These are phyloP conservation scores for Thaleichthys pacificus DNA, from an alignment of 2,797 vertebrate species.

Conservation along the genomic window DNA sequence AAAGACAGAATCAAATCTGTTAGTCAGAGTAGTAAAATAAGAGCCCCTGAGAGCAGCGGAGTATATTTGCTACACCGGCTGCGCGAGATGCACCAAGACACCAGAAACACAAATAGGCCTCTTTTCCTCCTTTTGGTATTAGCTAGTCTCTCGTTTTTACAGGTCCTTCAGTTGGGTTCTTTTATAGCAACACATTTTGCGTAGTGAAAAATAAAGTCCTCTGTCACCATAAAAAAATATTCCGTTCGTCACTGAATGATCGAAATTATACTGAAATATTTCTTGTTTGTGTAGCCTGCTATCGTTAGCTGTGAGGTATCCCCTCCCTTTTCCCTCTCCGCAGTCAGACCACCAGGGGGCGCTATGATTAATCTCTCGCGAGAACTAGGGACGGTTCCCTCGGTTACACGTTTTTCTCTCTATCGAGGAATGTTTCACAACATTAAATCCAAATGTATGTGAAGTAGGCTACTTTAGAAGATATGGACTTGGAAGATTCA, in stretches of 20 bases:
- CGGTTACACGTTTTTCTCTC: conserved; percentile 44
- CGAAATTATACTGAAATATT: conserved; percentile 53
- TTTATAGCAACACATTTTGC: conserved; percentile 12
- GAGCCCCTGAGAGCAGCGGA: conserved; percentile 47
- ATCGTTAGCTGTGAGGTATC: conserved; percentile 68
- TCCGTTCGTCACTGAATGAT: conserved; percentile 5
- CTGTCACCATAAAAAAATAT: neutral
- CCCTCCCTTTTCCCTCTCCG: conserved; percentile 67
- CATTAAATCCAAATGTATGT: too few relatives aligned
- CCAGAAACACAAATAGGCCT: conserved; percentile 76
- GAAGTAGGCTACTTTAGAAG: too few relatives aligned
- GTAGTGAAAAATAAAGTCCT: conserved; percentile 1
- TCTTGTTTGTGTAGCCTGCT: conserved; percentile 68
- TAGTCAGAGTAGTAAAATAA: conserved; percentile 11
- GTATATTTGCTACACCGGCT: conserved; percentile 51
- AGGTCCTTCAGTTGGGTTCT: conserved; percentile 29
- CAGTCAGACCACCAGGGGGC: conserved; percentile 68
- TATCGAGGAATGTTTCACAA: too few relatives aligned
- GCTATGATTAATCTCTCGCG: conserved; percentile 73
- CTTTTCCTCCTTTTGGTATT: conserved; percentile 48
- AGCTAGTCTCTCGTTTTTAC: conserved; percentile 25
- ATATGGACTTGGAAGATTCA: too few relatives aligned
- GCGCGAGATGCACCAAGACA: conserved; percentile 54
- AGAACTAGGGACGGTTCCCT: conserved; percentile 51
- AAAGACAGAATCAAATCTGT: neutral